Evolutionary conservation across 2,888 invertebrate genomes (phyloP), one percentile per base, ranked within the genome.

Genomic region (Caenorhabditis sp.): DNA sequence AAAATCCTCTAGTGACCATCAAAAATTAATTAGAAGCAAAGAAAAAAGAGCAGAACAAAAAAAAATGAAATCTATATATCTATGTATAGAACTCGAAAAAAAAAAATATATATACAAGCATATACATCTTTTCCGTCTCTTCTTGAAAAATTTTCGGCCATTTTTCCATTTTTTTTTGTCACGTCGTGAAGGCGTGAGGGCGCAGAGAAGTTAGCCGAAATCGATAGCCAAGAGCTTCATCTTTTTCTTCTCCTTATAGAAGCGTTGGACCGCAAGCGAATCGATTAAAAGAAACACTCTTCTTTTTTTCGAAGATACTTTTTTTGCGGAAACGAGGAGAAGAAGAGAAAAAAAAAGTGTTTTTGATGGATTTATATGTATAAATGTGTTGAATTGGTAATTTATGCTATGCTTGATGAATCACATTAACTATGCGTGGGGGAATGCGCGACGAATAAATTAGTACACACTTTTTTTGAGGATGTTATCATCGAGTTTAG

Each of bases 221-320:
- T 71, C 71, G 71, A 71, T 71, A 71, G 71, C 67, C 67, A 63
- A 67, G 26, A 63, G 58, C 59, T 43, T 17, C 31, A 7, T 31
- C 31, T 43, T 43, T 3, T 10, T 17, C 12, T 10, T 17, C 43
- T 14, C 14, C 14, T 43, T 43, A 17, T 43, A 43, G 14, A 43
- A 14, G 43, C 43, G 43, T 43, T 43, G 43, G 43, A 43, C 43
- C 43, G 43, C 43, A 43, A 43, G 8, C 43, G 17, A 43, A 43
- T 43, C 43, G 43, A 43, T 43, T 43, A 43, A 43, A 31, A 4
- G 10, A 31, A 31, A 31, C 4, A 31, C 31, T 10, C 31, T 10
- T 31, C 4, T 31, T 31, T 31, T 31, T 31, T 31, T 31, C 7
- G 20, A n/a, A 21, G 12, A 7, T 52, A 21, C 49, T 43, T 43